Evolutionary conservation across 2,888 invertebrate species (phyloP), one percentile per base, ranked within the genome.

Genomic region (Ecliptopera silaceata): DNA sequence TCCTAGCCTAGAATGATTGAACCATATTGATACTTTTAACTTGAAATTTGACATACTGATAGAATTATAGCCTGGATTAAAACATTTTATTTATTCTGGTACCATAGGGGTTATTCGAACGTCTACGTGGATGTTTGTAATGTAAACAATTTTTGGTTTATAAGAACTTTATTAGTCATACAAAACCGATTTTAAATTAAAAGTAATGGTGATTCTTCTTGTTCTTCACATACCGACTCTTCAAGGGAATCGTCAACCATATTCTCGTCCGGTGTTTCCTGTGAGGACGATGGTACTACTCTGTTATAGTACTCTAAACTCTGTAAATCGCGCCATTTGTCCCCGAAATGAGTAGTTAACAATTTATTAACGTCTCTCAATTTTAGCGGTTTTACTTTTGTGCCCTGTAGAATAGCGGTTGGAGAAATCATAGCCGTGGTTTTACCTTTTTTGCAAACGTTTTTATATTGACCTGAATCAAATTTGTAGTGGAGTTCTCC

Each of bases 391-490:
- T 39, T 39, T 39, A 39, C 38, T 11, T 17, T 39, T 17, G 17
- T 18, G 15, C 38, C 38, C 38, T 39, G 38, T 39, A 11, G 11
- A 11, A 39, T 39, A 11, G 17, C 18, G 17, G 18, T 39, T 39
- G 38, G 38, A 39, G 38, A 17, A 39, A 39, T 39, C 38, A 39
- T 39, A 17, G 38, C 38, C 17, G 18, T 8, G 38, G 15, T 39
- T 39, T 39, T 39, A 18, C 45, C 49, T 56, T 59, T 59, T 53
- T 62, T 62, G 13, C 50, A 56, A 38, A 62, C 43, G 49, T 44
- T 53, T 61, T 64, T 64, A 55, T 61, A 61, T 53, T 59, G 54
- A 53, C 59, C 55, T 46, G 49, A 49, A 38, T 64, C 58, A 41
- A 44, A 45, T 59, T 41, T 55, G 46, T 64, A 62, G 41, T 62